Base-by-base conservation (phyloP, 2,113 vertebrate species). In the Cynopterus brachyotis region DNA sequence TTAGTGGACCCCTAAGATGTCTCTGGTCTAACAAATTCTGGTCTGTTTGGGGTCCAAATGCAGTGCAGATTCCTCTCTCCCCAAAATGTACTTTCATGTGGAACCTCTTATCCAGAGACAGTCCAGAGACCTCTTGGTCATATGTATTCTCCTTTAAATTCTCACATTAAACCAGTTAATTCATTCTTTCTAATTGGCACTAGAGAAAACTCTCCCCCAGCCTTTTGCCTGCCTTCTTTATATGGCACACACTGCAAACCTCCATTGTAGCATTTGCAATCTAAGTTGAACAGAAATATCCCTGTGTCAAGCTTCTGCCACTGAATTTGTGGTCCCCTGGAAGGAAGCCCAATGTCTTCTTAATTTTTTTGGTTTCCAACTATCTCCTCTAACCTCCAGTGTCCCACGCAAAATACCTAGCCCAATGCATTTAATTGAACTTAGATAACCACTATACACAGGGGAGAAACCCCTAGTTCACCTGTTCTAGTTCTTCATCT, bases 181-280 rank as follows among this genome's bases (percentile, higher is more conserved):
- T 40, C 42, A 62, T 73, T 89, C 37, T 55, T 78, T 85, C 24
- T 83, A 26, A 45, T 11, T 15, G 4, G n/a, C 47, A 30, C 2
- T 13, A 50, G 35, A 47, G 42, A 55, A 28, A 73, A 9, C 5
- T 53, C 30, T 35, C 12, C 28, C 50, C 85, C 26, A 0, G 1
- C 19, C 81, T 78, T 4, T 2, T 3, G 35, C 64, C 69, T 96
- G 6, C 35, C 17, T 5, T 11, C 3, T 47, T 16, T 22, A 5
- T 6, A 5, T 20, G 24, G 3, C 17, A 22, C 7, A 15, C 5
- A 10, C 3, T 7, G 55, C 3, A 4, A 1, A 17, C 62, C 5
- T 64, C 24, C 75, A 26, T 15, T 17, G 9, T 7, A 60, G 45
- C 55, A 42, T 24, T 5, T 62, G 12, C 16, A 2, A 8, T 55